Evolutionary conservation across 2,113 vertebrate species (phyloP).

Genomic region (Grantiella picta): DNA sequence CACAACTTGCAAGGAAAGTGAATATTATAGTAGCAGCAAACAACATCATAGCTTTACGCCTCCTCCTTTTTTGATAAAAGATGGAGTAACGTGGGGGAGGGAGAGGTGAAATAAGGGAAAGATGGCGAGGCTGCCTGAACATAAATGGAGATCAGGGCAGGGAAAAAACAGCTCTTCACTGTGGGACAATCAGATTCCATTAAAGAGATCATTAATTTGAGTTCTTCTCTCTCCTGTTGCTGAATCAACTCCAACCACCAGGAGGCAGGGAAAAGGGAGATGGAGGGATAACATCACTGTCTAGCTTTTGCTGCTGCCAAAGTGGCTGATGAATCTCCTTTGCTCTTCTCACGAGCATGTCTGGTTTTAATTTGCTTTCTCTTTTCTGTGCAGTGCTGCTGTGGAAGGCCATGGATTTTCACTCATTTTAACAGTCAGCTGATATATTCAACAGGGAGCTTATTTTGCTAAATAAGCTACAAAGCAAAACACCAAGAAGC

Average conservation of each 20-base stretch:
- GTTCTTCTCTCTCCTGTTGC: neutral
- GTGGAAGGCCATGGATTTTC: constrained; percentile 7
- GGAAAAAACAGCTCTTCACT: neutral
- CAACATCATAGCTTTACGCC: neutral
- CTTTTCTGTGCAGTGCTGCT: neutral
- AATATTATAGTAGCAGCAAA: neutral
- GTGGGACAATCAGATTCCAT: neutral
- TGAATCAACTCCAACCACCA: neutral
- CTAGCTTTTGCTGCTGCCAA: neutral
- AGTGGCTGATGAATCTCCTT: neutral
- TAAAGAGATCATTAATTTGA: neutral
- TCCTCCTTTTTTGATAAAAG: neutral
- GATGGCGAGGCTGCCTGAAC: neutral
- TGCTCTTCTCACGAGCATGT: neutral
- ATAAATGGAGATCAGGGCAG: neutral
- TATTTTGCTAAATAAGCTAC: constrained; percentile 48
- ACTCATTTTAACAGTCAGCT: constrained; percentile 35
- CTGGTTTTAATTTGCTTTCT: neutral
- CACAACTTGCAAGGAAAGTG: neutral
- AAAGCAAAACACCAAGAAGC: constrained; percentile 45
- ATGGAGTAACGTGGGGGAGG: neutral
- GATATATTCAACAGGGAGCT: constrained; percentile 16
- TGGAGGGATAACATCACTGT: neutral
- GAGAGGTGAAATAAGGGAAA: neutral
- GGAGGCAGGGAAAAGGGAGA: neutral